Base-by-base conservation (phyloP, 2,888 invertebrate species). In the Calephelis perditalis region DNA sequence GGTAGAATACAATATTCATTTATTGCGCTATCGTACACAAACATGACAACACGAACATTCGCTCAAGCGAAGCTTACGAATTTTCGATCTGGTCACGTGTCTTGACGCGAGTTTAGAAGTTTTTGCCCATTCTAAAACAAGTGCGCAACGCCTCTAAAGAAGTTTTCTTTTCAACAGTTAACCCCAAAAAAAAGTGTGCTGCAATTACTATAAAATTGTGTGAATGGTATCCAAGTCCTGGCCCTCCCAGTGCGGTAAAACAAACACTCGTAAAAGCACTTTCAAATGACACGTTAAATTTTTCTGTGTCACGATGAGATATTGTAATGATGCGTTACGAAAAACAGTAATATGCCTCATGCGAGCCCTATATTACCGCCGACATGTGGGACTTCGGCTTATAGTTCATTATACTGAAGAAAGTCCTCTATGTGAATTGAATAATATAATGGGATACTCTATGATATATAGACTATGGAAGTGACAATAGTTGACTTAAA, bases 301-400 rank as follows among this genome's bases (percentile, higher is more conserved):
- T 88, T 87, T 90, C 89, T 86, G 79, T 79, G 90, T 88, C 90
- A 88, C 82, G 75, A 88, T 88, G 86, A 89, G 81, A 85, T 84
- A 90, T 87, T 81, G 82, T 90, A 89, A 90, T 89, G 89, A 81
- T 73, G 82, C 89, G 88, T 89, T 84, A 85, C 88, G 83, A 86
- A 84, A 84, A 84, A 79, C 77, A 77, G 75, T 86, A 82, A 87
- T 83, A 82, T 79, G 81, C 78, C 77, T 77, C 88, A 86, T 86
- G 86, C 84, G 72, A 86, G 80, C 75, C 75, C 69, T 73, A 76
- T 81, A 84, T 84, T 85, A 84, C 82, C 76, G 81, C 79, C 79
- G 81, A 82, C 84, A 83, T 83, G 80, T 81, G 77, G 76, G 82
- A 73, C 80, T 78, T 81, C 75, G 84, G 79, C 82, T 83, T 84